Evolutionary conservation across 2,797 vertebrate species (phyloP), one percentile per base, ranked within the genome.

Genomic region (Chelonia mydas): DNA sequence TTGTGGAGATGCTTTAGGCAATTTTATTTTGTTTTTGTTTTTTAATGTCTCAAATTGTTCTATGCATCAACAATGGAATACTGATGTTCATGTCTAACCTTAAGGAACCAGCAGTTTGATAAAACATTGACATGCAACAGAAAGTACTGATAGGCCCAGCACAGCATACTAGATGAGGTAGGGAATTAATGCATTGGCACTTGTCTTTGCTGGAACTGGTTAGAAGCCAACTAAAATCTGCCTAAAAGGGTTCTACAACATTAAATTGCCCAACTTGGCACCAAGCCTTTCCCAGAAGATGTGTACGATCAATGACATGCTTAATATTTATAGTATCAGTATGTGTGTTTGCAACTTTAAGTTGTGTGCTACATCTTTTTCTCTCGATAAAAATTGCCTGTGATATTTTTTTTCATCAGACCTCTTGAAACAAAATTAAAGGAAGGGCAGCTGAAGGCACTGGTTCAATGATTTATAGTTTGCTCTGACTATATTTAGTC

Each of bases 221-320:
- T 97, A 97, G 97, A 97, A 97, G 97, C 98, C 98, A 98, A 98
- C 96, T 98, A 97, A 98, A 97, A 97, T 98, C 98, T 98, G 96
- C 97, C 98, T 98, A 98, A 97, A 98, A 98, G 98, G 97, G 97
- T 97, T 98, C 97, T 97, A 97, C 97, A 96, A 87, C 97, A 89
- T 97, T 96, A 95, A 97, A 98, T 97, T 96, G 96, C 97, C 98
- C 96, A 92, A 95, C 92, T 98, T 98, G 98, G 98, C 97, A 98
- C 91, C 86, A 90, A 86, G 97, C 96, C 97, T 96, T 90, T 97
- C 96, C 96, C 97, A 97, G 96, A 97, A 97, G 96, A 97, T 97
- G 97, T 97, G 96, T 97, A 94, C 96, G 95, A 97, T 95, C 95
- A 97, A 95, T 97, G 97, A 97, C 95, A 96, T 96, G 95, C 94